These are phyloP conservation scores for Bambusicola thoracicus DNA, from an alignment of 2,113 vertebrate genomes.

Conservation along the genomic window DNA sequence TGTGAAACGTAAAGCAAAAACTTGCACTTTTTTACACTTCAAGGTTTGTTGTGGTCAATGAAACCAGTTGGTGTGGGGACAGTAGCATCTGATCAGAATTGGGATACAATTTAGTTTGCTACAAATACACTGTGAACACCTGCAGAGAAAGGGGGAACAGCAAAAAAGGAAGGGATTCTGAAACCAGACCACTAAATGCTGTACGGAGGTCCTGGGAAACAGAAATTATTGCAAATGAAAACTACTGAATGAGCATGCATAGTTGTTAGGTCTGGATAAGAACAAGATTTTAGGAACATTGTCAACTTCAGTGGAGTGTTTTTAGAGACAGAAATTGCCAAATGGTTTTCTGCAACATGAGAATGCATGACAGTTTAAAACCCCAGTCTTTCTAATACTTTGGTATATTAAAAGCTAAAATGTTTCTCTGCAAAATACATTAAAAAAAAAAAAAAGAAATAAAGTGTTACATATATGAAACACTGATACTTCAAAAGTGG, in stretches of 20 bases:
- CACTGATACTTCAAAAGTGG: background rate
- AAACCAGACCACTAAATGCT: conserved; percentile 1
- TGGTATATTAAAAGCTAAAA: background rate
- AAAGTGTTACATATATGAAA: background rate
- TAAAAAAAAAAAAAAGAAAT: background rate
- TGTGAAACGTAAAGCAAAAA: background rate
- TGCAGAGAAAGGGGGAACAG: background rate
- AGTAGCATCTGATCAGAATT: background rate
- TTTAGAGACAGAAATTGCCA: background rate
- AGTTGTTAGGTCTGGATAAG: background rate
- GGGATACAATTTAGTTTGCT: background rate
- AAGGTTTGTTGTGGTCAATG: background rate
- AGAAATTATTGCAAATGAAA: background rate
- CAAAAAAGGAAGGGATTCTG: conserved; percentile 25
- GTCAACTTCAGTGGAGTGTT: background rate
- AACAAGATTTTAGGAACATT: background rate
- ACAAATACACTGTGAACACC: background rate
- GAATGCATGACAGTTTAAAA: background rate
- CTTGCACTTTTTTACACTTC: background rate
- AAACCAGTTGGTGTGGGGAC: background rate
- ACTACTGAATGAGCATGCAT: background rate
- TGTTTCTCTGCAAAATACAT: background rate
- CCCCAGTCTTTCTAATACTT: background rate
- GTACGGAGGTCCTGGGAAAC: background rate
- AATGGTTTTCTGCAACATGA: background rate